phyloP scores from a whole-genome alignment of 2,888 invertebrate genomes.

The Pristionchus exspectatus region DNA sequence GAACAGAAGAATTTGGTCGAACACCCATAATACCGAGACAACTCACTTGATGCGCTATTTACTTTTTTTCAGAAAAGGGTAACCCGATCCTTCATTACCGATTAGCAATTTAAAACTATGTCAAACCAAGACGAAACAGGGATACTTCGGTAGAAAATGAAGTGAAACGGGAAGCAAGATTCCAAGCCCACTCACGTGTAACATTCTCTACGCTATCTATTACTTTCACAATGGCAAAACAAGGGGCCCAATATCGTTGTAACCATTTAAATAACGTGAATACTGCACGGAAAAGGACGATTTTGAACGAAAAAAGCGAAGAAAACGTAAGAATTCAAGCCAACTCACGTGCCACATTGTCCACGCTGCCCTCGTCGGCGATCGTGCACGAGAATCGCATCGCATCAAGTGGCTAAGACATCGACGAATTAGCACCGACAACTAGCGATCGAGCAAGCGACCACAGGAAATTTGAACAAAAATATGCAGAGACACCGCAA shows the following conservation, averaged over 20 bases:
- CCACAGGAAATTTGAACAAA: not conserved
- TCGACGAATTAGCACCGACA: not conserved
- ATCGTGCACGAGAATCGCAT: constrained; percentile 48
- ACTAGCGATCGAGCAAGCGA: not conserved
- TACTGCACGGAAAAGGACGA: no score
- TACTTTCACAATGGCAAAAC: no score
- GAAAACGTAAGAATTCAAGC: not conserved
- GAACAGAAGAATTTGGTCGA: not conserved
- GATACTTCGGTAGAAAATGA: not conserved
- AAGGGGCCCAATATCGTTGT: no score
- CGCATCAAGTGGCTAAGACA: not conserved
- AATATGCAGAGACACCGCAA: not conserved
- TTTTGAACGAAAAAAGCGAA: not conserved
- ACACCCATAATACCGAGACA: not conserved
- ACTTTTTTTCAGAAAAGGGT: no score
- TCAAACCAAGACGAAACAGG: no score
- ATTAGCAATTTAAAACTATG: no score
- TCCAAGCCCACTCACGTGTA: not conserved
- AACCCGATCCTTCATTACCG: no score
- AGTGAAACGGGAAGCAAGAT: not conserved
- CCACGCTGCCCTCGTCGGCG: constrained; percentile 48
- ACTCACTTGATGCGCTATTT: not conserved
- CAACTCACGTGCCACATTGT: constrained; percentile 20
- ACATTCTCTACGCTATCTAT: no score
- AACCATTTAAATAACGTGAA: not conserved